These are phyloP conservation scores for Atta texana DNA, from an alignment of 1,140 invertebrate species.

Conservation along the genomic window DNA sequence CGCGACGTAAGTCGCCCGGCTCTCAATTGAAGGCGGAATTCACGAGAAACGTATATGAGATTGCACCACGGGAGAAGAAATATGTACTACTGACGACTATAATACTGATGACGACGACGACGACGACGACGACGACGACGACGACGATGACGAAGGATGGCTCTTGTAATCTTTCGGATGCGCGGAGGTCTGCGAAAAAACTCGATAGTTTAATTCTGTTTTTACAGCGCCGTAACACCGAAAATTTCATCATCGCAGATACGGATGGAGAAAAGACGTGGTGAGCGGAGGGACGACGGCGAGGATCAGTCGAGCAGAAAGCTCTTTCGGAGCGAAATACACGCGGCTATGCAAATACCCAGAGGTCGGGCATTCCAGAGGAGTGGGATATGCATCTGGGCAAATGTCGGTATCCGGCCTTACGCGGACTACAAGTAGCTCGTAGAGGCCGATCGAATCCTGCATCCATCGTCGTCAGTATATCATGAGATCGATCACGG, in stretches of 20 bases:
- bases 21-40: constrained; percentile 20
- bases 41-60: constrained; percentile 34
- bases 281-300: neutral
- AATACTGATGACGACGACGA: neutral
- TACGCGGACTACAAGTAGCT: constrained; percentile 42
- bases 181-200: constrained; percentile 56
- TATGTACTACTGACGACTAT: constrained; percentile 7
- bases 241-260: constrained; percentile 73
- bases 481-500: constrained; percentile 44
- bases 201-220: constrained; percentile 65
- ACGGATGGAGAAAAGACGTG: constrained; percentile 20
- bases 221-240: constrained; percentile 61
- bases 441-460: constrained; percentile 38
- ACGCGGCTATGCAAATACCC: constrained; percentile 63
- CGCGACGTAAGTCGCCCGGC: constrained; percentile 25
- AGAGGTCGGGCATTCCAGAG: constrained; percentile 24
- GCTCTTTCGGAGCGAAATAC: constrained; percentile 65
- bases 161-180: neutral
- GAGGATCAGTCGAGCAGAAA: constrained; percentile 55
- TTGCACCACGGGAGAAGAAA: constrained; percentile 25
- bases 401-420: constrained; percentile 44
- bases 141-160: neutral
- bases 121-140: neutral
- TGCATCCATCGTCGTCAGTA: constrained; percentile 3
- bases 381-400: constrained; percentile 20